Base-by-base conservation (phyloP, 2,113 vertebrate species). In the Gnathonemus echidnorhynchus region DNA sequence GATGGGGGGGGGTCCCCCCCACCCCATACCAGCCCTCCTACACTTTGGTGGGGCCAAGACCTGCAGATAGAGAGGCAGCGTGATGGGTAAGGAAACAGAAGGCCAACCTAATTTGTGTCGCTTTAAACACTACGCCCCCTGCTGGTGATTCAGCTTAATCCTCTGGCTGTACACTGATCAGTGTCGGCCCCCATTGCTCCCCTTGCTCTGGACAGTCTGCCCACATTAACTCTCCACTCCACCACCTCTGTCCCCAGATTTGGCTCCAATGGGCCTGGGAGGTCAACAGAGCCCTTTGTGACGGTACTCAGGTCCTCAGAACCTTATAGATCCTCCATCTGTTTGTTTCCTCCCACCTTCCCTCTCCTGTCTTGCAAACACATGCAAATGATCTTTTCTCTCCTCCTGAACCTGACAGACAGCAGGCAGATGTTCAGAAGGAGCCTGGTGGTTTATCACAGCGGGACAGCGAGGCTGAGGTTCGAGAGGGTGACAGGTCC, bases 1-100 rank as follows among this genome's bases (percentile, higher is more conserved):
- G 39, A 39, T 39, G 35, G 35, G 15, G 52, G 52, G 52, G 4
- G 15, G 3, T 97, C 93, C 98, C 19, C 98, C 98, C 2, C 98
- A 98, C 2, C 98, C 97, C 99, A 8, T 99, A 99, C 94, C 98
- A 99, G 89, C 98, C 98, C 0, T 98, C 98, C 53, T 99, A 98
- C 62, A 94, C 99, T n/a, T 62, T n/a, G 2, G 48, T 98, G 99
- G 94, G 99, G 98, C 99, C 97, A 96, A 74, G 89, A 66, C 0
- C 2, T 42, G 11, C 42, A 24, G 3, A 80, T 24, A n/a, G 56
- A 24, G 56, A 24, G 6, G 56, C 5, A n/a, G 21, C 5, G 3
- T 24, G 19, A 62, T 62, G 56, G 56, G 9, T 62, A n/a, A 62
- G 2, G 56, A 62, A n/a, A 62, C 21, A 62, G 24, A 45, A 27